These are phyloP conservation scores for Nothocercus nigrocapillus DNA, from an alignment of 2,113 vertebrate genomes.

Conservation along the genomic window DNA sequence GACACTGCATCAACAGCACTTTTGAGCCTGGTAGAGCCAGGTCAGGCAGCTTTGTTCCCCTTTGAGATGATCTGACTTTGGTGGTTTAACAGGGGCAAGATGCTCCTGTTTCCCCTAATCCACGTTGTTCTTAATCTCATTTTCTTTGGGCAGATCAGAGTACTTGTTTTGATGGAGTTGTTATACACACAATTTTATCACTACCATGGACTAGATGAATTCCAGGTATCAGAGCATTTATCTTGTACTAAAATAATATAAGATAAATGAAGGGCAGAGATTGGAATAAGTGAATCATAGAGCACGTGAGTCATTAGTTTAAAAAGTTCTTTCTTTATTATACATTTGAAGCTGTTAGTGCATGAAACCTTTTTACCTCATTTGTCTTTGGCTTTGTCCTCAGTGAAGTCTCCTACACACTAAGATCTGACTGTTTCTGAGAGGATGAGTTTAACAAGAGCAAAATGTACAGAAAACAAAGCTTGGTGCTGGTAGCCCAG, in stretches of 20 bases:
- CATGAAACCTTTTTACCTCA: not conserved
- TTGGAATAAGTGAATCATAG: not conserved
- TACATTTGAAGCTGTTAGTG: not conserved
- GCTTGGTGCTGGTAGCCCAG: not conserved
- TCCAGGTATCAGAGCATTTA: not conserved
- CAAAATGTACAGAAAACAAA: not conserved
- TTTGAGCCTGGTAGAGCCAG: not conserved
- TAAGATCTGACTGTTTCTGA: not conserved
- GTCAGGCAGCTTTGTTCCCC: not conserved
- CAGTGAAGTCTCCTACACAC: not conserved
- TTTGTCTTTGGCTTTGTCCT: not conserved
- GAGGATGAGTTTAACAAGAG: not conserved
- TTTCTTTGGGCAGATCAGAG: not conserved
- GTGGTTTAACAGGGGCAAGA: not conserved
- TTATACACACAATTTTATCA: not conserved
- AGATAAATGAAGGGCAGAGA: not conserved
- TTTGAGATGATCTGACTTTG: not conserved
- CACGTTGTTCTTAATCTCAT: accelerated
- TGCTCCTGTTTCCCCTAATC: not conserved
- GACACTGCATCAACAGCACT: not conserved
- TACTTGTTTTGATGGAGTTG: not conserved
- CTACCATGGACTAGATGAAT: not conserved
- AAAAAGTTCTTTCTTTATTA: not conserved
- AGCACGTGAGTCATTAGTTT: not conserved
- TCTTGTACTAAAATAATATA: not conserved